phyloP scores from a whole-genome alignment of 92 coral and sea anemone genomes.

The Ricordea florida region DNA sequence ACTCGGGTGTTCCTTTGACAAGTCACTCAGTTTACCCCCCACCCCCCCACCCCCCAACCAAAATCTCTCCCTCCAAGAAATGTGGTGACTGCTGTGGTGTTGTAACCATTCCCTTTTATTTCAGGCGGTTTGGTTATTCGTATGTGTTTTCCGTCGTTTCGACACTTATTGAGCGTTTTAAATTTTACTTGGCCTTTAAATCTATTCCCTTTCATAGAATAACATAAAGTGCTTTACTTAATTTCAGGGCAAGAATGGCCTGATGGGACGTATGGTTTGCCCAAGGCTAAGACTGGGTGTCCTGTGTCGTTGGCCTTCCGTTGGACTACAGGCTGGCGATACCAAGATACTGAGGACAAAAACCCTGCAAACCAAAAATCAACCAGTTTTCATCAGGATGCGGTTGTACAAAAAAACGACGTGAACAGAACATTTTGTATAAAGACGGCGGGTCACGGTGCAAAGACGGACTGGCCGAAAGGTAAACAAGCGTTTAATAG shows the following conservation, averaged over 20 bases:
- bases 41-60: no score
- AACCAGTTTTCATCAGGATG: constrained; percentile 54
- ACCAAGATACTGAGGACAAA: constrained; percentile 68
- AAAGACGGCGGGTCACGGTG: constrained; percentile 6
- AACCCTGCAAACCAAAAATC: constrained; percentile 49
- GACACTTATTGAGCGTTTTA: no score
- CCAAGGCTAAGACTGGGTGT: constrained; percentile 71
- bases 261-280: constrained; percentile 68
- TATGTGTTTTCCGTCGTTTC: no score
- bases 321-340: constrained; percentile 70
- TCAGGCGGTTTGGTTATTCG: no score
- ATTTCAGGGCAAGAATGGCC: constrained; percentile 49
- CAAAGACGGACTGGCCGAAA: constrained; percentile 11
- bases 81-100: no score
- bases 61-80: no score
- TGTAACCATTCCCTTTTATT: no score
- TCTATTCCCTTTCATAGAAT: no score
- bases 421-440: constrained; percentile 74
- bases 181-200: no score
- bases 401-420: constrained; percentile 39
- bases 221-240: not conserved
- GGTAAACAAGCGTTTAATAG: no score
- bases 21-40: no score
- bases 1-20: no score
- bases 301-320: constrained; percentile 30